Percentiles rank a stretch among this genome's conserved stretches.
These are phyloP conservation scores for Girardinus metallicus DNA, from an alignment of 2,797 vertebrate genomes.

Conservation along the genomic window DNA sequence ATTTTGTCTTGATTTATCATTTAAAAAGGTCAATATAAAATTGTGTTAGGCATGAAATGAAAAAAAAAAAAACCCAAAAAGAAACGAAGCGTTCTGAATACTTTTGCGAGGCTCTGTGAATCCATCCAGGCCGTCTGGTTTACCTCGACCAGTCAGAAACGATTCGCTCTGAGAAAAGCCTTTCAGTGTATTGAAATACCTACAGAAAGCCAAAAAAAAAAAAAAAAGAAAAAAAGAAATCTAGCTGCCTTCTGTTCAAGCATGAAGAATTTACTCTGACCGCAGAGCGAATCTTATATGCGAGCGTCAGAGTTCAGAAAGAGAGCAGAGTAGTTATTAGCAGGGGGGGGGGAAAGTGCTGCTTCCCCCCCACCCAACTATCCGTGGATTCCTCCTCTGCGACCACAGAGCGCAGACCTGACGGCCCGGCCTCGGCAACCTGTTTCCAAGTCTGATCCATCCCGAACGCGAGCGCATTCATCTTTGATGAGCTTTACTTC, in stretches of 20 bases:
- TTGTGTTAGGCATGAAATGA: neutral
- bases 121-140: neutral
- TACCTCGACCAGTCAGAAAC: neutral
- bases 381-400: neutral
- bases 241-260: neutral
- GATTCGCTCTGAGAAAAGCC: neutral
- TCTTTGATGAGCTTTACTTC: conserved; percentile 8
- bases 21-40: neutral
- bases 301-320: neutral
- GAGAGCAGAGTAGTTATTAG: neutral
- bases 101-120: neutral
- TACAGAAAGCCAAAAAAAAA: neutral
- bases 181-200: neutral
- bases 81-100: neutral
- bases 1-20: neutral
- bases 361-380: neutral
- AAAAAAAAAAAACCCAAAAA: neutral
- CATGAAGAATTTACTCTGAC: neutral
- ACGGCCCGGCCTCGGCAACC: neutral
- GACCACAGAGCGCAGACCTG: neutral
- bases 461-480: neutral
- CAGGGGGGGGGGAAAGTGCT: neutral
- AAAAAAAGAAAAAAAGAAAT: neutral
- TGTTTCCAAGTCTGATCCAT: neutral
- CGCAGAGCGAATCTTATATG: neutral